Base-by-base conservation (phyloP, 2,888 invertebrate species). In the Drosophila putrida region DNA sequence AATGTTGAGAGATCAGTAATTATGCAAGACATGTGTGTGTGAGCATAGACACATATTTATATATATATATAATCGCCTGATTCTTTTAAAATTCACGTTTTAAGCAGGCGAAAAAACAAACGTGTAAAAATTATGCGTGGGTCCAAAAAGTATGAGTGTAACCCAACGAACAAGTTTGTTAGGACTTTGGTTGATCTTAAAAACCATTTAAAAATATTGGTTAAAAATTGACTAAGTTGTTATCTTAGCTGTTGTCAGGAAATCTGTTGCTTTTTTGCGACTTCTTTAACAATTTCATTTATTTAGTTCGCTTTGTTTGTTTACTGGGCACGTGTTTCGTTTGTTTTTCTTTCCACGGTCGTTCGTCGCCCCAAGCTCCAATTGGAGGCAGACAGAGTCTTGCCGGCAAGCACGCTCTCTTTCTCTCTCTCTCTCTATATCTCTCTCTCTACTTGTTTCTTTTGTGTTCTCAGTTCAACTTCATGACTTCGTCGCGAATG, bases 311-410 rank as follows among this genome's bases (percentile, higher is more conserved):
- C 43, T 64, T 11, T 36, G 49, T 54, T 68, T 64, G 58, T 55
- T 69, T 57, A 31, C 36, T 79, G 76, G 59, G 76, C 76, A 76
- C 77, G 76, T 80, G 76, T 76, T 65, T 75, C 51, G 38, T 55
- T 67, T 75, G 60, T 62, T 65, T 59, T 61, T 31, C 63, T 51
- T 41, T 55, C n/a, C 33, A 46, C 60, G 64, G 43, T 36, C 64
- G 27, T 74, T 78, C 75, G 75, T 74, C 38, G 35, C 35, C 27
- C 54, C 64, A 62, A 65, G 66, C 80, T 76, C 49, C 65, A 80
- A 63, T 6, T 39, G 25, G 25, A 20, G 20, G 20, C 36, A 41
- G 33, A 49, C 20, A n/a, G 15, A 44, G 36, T 53, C 38, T 60
- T 49, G 75, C 75, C 80, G 79, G 75, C 49, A 49, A 51, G 25